Evolutionary conservation across 2,888 invertebrate genomes (phyloP), one percentile per base, ranked within the genome.

Genomic region (Sphaerophoria taeniata): DNA sequence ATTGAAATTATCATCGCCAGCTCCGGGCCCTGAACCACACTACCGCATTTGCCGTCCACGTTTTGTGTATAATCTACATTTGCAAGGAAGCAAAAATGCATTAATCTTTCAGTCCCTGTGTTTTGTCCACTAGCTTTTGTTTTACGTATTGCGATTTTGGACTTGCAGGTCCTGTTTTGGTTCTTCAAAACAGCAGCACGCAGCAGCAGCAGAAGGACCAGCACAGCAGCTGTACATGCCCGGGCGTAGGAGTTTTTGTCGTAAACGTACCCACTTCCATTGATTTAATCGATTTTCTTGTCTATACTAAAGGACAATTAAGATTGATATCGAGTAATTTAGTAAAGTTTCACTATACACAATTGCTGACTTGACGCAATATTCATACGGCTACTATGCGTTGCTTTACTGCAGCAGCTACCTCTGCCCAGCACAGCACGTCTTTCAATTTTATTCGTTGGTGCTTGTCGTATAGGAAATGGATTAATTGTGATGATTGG

Each of bases 71-170:
- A 81, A 77, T 81, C 85, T 81, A 76, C 76, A 85, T 81, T 80
- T 81, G 81, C 85, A n/a, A n/a, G 85, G 85, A 85, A 85, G 81
- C 81, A 81, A 85, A 85, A 85, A 81, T 73, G 85, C 85, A 85
- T 85, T 85, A 85, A 85, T 85, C 85, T 85, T 81, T 69, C 7
- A 49, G 73, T 58, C 24, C 71, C 65, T 69, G 73, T 77, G 70
- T 81, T 58, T 31, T 85, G 85, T 77, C 75, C 76, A 69, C 12
- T 65, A 34, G 65, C 49, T 47, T 63, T 80, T 36, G 61, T 61
- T 43, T 2, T 24, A 24, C 76, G 70, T 77, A 63, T 76, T 73
- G 39, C 53, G 63, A 60, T 16, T 65, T 61, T 65, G 33, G 65
- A 36, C 14, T 49, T 16, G 65, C 47, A 63, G 14, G 70, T 85